Evolutionary conservation across 2,113 vertebrate species (phyloP).

Genomic region (Spilogale gracilis): DNA sequence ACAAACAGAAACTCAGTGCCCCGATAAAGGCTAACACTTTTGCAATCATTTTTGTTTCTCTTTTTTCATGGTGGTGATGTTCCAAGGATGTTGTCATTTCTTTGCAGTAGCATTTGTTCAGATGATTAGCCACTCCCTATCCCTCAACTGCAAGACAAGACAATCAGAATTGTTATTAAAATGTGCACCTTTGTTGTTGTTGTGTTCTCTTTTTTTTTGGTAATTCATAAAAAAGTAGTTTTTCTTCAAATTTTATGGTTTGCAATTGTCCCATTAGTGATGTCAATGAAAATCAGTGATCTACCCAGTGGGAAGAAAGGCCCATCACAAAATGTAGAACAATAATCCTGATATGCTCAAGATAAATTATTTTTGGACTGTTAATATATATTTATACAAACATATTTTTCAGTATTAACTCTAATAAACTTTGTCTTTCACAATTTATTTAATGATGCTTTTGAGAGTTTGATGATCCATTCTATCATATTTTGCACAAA

Average conservation of each 20-base stretch:
- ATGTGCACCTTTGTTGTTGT: background rate
- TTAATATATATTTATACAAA: slow-evolving; percentile 61
- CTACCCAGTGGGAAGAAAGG: slow-evolving; percentile 59
- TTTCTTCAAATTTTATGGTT: slow-evolving; percentile 66
- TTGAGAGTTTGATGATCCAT: slow-evolving; percentile 69
- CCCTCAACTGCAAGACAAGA: background rate
- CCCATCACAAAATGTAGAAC: slow-evolving; percentile 66
- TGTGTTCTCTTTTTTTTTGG: background rate
- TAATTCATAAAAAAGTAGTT: slow-evolving; percentile 54
- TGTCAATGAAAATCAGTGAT: slow-evolving; percentile 70
- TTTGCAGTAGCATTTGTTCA: background rate
- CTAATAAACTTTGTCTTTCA: slow-evolving; percentile 64
- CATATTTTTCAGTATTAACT: slow-evolving; percentile 49
- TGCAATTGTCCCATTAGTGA: slow-evolving; percentile 47
- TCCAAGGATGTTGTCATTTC: background rate
- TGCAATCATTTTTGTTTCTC: background rate
- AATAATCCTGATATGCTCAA: slow-evolving; percentile 66
- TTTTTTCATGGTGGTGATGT: background rate
- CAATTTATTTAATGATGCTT: slow-evolving; percentile 65
- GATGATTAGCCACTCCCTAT: background rate
- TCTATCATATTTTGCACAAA: slow-evolving; percentile 54
- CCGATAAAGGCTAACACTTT: slow-evolving; percentile 38
- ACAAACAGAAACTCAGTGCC: background rate
- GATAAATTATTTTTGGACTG: slow-evolving; percentile 64
- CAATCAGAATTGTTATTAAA: background rate